Percentiles rank a stretch among this genome's conserved stretches.
phyloP scores from a whole-genome alignment of 2,797 vertebrate genomes.

The Melanogrammus aeglefinus region DNA sequence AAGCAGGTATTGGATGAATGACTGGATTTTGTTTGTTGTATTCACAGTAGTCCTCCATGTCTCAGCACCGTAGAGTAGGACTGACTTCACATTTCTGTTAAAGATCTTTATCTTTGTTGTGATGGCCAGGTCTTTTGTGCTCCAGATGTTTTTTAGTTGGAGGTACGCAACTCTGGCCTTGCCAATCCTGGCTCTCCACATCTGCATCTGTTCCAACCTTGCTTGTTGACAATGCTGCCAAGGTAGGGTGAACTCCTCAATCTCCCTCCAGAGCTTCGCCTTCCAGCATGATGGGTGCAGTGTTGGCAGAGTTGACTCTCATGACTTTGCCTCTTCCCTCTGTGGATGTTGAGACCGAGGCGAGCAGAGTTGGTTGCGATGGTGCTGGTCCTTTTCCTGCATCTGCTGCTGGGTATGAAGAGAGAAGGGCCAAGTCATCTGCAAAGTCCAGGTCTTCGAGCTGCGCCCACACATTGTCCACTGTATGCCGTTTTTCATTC shows the following conservation, averaged over 20 bases:
- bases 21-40: too few species aligned
- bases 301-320: too few species aligned
- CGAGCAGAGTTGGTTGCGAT: not conserved
- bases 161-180: not conserved
- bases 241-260: not conserved
- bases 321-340: too few species aligned
- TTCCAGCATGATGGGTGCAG: too few species aligned
- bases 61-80: too few species aligned
- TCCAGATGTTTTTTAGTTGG: too few species aligned
- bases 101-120: not conserved
- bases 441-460: conserved; percentile 25
- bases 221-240: not conserved
- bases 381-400: conserved; percentile 12
- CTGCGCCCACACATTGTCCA: conserved; percentile 16
- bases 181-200: not conserved
- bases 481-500: conserved; percentile 12
- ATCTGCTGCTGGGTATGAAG: conserved; percentile 14
- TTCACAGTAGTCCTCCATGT: too few species aligned
- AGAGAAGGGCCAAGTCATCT: not conserved
- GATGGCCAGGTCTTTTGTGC: too few species aligned
- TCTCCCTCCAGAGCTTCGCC: too few species aligned
- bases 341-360: too few species aligned
- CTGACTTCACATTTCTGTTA: not conserved
- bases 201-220: not conserved
- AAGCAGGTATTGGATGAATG: not conserved